A percentile compares a stretch with the other conserved stretches of the same genome.
These are phyloP conservation scores for Clanis bilineata DNA, from an alignment of 2,888 invertebrate species.

Conservation along the genomic window DNA sequence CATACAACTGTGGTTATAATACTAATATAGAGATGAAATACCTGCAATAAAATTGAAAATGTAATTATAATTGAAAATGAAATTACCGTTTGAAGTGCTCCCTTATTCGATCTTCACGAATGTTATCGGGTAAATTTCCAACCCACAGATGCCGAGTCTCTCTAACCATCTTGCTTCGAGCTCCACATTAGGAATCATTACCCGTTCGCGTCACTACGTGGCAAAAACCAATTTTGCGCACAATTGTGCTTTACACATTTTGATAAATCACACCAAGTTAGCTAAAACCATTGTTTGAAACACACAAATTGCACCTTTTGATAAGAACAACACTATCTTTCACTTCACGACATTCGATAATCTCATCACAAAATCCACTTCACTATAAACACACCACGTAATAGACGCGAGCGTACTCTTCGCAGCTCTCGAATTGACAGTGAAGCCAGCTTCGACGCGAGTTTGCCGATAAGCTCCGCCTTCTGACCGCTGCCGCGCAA, in stretches of 20 bases:
- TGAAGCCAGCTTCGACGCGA: constrained; percentile 79
- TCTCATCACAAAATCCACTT: constrained; percentile 78
- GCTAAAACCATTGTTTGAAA: constrained; percentile 65
- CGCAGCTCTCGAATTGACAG: constrained; percentile 82
- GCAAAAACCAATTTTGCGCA: constrained; percentile 82
- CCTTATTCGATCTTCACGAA: constrained; percentile 98
- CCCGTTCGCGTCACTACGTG: constrained; percentile 84
- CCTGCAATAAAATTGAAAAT: neutral
- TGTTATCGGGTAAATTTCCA: constrained; percentile 99
- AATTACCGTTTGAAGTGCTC: constrained; percentile 98
- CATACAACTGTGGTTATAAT: neutral
- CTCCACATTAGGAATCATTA: constrained; percentile 94
- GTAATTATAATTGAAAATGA: constrained; percentile 19
- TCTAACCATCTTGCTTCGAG: constrained; percentile 99
- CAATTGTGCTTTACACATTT: constrained; percentile 79
- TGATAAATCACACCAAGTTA: constrained; percentile 69
- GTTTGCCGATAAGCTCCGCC: constrained; percentile 82
- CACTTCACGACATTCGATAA: constrained; percentile 79
- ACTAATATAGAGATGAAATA: no score
- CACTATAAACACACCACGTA: constrained; percentile 80
- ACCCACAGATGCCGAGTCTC: constrained; percentile 99
- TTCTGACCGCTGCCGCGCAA: constrained; percentile 83
- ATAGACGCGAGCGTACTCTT: constrained; percentile 79
- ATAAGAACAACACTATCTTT: constrained; percentile 72
- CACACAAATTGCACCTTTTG: constrained; percentile 68